phyloP scores from a whole-genome alignment of 2,113 vertebrate species.

The Chamaetylas fuelleborni region DNA sequence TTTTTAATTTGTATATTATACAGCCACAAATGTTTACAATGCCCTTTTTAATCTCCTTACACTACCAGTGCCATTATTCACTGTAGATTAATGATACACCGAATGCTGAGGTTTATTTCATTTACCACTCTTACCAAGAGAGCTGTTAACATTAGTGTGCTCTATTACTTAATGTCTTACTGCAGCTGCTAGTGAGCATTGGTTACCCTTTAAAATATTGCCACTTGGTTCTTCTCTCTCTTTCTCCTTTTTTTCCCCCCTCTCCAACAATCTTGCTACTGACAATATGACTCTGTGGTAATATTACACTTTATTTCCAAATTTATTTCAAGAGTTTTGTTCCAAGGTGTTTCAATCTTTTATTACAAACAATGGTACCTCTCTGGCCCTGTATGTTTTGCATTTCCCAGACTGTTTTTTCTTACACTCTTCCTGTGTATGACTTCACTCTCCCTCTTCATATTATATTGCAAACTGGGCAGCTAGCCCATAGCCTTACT shows the following conservation, averaged over 20 bases:
- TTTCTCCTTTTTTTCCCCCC: background rate
- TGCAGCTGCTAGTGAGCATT: slow-evolving; percentile 78
- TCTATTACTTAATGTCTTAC: slow-evolving; percentile 81
- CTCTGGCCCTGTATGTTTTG: background rate
- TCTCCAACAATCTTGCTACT: slow-evolving; percentile 6
- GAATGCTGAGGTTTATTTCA: slow-evolving; percentile 79
- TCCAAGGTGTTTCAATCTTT: slow-evolving; percentile 33
- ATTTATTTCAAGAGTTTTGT: slow-evolving; percentile 58
- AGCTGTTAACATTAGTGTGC: slow-evolving; percentile 82
- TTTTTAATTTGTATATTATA: slow-evolving; percentile 89
- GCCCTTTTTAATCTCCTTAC: slow-evolving; percentile 86
- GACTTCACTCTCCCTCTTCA: background rate
- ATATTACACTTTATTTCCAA: slow-evolving; percentile 64
- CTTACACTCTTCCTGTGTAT: background rate
- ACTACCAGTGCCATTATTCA: slow-evolving; percentile 81
- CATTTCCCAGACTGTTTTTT: background rate
- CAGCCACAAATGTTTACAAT: slow-evolving; percentile 88
- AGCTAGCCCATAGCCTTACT: background rate
- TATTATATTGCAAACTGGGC: background rate
- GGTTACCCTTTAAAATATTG: slow-evolving; percentile 81
- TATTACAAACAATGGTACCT: background rate
- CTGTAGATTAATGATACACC: slow-evolving; percentile 81
- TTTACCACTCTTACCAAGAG: slow-evolving; percentile 83
- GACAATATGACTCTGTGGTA: slow-evolving; percentile 53
- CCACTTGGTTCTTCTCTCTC: slow-evolving; percentile 44